Evolutionary conservation across 2,113 vertebrate species (phyloP).

Genomic region (Macaca fascicularis): DNA sequence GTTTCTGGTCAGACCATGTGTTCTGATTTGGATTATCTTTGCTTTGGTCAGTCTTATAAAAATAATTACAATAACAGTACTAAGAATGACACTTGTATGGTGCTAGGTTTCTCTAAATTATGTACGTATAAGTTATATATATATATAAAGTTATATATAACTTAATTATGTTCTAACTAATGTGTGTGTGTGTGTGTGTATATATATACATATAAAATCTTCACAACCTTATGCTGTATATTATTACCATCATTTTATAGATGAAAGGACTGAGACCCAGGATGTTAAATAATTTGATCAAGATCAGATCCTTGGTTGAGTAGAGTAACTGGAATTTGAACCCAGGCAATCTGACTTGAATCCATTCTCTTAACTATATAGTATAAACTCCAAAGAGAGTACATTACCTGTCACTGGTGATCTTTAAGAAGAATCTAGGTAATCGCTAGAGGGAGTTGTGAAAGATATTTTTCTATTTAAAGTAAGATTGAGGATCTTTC

Average conservation of each 20-base stretch:
- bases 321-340: slow-evolving; percentile 12
- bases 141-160: no score
- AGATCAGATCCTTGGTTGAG: not conserved
- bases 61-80: not conserved
- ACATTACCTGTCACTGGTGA: not conserved
- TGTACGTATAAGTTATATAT: not conserved
- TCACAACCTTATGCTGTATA: not conserved
- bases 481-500: not conserved
- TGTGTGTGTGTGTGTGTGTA: rapidly evolving
- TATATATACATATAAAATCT: not conserved
- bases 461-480: not conserved
- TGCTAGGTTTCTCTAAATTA: not conserved
- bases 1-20: not conserved
- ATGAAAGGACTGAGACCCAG: not conserved
- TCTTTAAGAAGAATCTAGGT: not conserved
- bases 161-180: no score
- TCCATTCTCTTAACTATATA: not conserved
- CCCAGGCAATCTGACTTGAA: not conserved
- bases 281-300: not conserved
- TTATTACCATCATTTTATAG: not conserved
- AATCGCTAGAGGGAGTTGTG: not conserved
- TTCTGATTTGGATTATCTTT: not conserved
- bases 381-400: not conserved
- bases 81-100: not conserved
- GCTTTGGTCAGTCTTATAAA: not conserved